Percentiles rank a stretch among this genome's conserved stretches.
phyloP scores from a whole-genome alignment of 2,113 vertebrate genomes.

The Pagrus major region DNA sequence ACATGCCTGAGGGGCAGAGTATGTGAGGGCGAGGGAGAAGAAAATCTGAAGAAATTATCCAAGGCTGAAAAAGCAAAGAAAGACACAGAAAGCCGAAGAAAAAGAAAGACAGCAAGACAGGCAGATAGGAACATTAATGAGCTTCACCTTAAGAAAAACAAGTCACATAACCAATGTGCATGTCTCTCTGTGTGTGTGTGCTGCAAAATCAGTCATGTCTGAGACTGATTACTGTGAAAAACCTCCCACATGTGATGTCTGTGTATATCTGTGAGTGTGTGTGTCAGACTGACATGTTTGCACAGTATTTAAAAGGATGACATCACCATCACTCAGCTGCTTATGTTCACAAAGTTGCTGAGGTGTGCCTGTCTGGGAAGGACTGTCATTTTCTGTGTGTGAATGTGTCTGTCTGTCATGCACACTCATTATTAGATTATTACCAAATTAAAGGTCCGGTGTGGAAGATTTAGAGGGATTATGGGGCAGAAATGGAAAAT shows the following conservation, averaged over 20 bases:
- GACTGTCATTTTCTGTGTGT: not conserved
- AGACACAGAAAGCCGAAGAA: not conserved
- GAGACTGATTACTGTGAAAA: conserved; percentile 5
- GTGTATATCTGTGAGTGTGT: not conserved
- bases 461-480: too few relatives aligned
- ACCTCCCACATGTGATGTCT: not conserved
- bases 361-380: not conserved
- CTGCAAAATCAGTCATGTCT: conserved; percentile 1
- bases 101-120: not conserved
- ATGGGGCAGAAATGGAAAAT: too few relatives aligned
- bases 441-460: too few relatives aligned
- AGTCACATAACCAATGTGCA: not conserved
- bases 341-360: not conserved
- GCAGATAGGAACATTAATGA: not conserved
- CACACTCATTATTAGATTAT: conserved; percentile 1
- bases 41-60: not conserved
- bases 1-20: conserved; percentile 41
- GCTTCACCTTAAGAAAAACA: not conserved
- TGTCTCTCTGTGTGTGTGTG: not conserved
- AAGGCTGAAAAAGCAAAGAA: not conserved
- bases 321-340: conserved; percentile 21
- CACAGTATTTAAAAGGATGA: conserved; percentile 31
- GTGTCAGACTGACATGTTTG: not conserved
- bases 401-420: not conserved
- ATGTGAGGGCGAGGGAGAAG: conserved; percentile 3